Evolutionary conservation across 2,888 invertebrate genomes (phyloP), one percentile per base, ranked within the genome.

Genomic region (Aelia acuminata): DNA sequence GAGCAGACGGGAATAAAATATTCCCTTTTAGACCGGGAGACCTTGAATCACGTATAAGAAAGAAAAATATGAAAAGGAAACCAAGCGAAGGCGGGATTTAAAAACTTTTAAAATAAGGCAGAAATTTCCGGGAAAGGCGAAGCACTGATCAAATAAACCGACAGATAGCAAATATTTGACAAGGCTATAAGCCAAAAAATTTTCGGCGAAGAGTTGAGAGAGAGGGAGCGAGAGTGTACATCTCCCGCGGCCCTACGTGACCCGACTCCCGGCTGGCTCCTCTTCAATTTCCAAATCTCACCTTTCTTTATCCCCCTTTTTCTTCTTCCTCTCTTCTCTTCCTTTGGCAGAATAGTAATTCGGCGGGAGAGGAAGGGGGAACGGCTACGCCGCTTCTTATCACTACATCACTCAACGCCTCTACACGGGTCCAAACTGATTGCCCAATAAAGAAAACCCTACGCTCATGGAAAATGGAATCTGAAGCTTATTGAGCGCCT

Each of bases 211-310:
- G 39, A 43, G 39, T 57, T n/a, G 75, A 75, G 75, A 22, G 22
- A 39, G 39, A 7, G 43, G 75, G 10, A 39, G 75, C 39, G 39
- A 3, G 75, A 22, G 22, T 39, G 39, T 75, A 75, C 75, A 39
- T 39, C 75, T 75, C 39, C 70, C 75, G 75, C 75, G 20, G 35
- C 10, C 20, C 75, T 75, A 75, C 75, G 75, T 75, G 75, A 75
- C 75, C 20, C 75, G 75, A 75, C 75, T 75, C 22, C 75, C n/a
- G n/a, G n/a, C n/a, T 39, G 10, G 75, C 39, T 39, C 75, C 39
- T 75, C 39, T 75, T 75, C 75, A 75, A 75, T 75, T 75, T 75
- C 75, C 75, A 75, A 75, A 75, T 75, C 75, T 75, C 75, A 75
- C 75, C 75, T 75, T 75, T 75, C 75, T 75, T 75, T 75, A 75